A percentile compares a stretch with the other conserved stretches of the same genome.
Evolutionary conservation across 2,888 invertebrate species (phyloP).

Genomic region (Drosophila siamana): DNA sequence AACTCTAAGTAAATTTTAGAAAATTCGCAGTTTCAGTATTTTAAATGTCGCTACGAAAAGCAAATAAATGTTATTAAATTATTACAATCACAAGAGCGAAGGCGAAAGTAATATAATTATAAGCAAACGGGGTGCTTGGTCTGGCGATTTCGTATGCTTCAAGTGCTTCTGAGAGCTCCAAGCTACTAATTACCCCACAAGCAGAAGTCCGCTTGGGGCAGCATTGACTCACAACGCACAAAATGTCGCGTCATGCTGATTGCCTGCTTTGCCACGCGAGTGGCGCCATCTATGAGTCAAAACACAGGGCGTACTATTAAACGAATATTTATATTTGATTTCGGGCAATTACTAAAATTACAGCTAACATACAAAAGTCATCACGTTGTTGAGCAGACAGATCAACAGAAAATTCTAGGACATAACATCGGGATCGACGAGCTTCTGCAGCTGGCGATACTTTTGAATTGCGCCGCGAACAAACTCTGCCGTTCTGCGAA

Average conservation of each 20-base stretch:
- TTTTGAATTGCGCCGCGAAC: constrained; percentile 87
- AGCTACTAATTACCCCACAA: background rate
- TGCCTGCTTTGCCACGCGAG: background rate
- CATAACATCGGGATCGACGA: constrained; percentile 36
- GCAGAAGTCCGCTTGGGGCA: background rate
- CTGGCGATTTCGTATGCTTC: background rate
- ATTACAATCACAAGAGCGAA: background rate
- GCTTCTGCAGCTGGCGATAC: constrained; percentile 85
- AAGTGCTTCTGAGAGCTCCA: background rate
- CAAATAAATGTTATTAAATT: constrained; percentile 1
- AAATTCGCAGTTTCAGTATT: background rate
- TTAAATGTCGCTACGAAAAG: background rate
- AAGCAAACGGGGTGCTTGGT: background rate
- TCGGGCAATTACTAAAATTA: constrained; percentile 33
- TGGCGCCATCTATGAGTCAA: background rate
- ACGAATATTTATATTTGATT: constrained; percentile 46
- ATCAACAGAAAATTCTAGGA: background rate
- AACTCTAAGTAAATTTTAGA: background rate
- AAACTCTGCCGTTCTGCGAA: constrained; percentile 86
- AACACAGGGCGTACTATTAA: constrained; percentile 17
- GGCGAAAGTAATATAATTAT: background rate
- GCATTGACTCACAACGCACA: background rate
- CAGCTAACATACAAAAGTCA: constrained; percentile 32
- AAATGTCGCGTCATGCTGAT: constrained; percentile 10
- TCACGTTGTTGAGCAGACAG: constrained; percentile 1